Evolutionary conservation across 2,888 invertebrate species (phyloP).

Genomic region (Eristalis pertinax): DNA sequence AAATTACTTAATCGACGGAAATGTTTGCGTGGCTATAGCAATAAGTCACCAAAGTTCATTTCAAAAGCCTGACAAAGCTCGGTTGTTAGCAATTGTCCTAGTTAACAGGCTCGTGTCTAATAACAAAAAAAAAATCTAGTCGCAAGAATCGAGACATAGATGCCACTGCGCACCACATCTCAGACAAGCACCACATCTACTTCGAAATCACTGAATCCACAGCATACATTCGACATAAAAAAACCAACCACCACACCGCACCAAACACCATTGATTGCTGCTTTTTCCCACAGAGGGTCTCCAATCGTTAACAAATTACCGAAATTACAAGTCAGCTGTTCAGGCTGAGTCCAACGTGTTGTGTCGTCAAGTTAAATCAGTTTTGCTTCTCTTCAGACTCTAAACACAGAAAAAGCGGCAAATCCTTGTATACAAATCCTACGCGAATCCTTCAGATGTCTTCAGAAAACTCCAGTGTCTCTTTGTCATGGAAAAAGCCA

Average conservation of each 20-base stretch:
- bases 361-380: neutral
- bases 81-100: no score
- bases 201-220: neutral
- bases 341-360: neutral
- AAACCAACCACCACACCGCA: neutral
- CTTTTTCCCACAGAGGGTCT: neutral
- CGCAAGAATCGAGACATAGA: no score
- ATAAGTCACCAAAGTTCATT: no score
- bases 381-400: neutral
- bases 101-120: no score
- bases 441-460: neutral
- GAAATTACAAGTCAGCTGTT: neutral
- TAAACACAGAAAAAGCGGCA: neutral
- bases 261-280: neutral
- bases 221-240: neutral
- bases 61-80: no score
- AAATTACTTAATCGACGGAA: no score
- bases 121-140: no score
- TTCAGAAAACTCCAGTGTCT: neutral
- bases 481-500: conserved; percentile 73
- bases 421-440: neutral
- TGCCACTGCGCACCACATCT: no score
- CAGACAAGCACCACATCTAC: no score
- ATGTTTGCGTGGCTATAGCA: no score
- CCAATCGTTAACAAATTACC: neutral